These are phyloP conservation scores for Antechinus stuartii DNA, from an alignment of 2,113 vertebrate species.

Conservation along the genomic window DNA sequence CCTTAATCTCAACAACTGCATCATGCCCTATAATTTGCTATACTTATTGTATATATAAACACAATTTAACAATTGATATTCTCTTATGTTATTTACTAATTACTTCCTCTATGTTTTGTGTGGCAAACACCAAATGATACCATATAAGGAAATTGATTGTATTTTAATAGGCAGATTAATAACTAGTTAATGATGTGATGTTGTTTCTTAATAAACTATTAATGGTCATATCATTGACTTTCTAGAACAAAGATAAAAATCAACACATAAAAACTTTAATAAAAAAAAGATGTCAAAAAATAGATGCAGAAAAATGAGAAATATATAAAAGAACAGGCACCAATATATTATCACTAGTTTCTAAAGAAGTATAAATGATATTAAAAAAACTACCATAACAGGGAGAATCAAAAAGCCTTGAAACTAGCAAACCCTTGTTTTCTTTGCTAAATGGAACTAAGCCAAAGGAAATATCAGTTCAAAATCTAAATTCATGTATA, in stretches of 20 bases:
- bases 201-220: not conserved
- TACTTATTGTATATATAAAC: not conserved
- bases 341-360: not conserved
- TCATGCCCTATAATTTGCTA: not conserved
- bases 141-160: not conserved
- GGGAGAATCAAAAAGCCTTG: not conserved
- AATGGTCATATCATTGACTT: not conserved
- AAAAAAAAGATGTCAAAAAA: not conserved
- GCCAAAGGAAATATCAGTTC: not conserved
- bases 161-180: not conserved
- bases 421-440: not conserved
- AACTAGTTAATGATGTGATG: not conserved
- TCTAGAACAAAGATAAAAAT: not conserved
- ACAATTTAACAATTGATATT: not conserved
- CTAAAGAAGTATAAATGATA: not conserved
- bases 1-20: not conserved
- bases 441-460: not conserved
- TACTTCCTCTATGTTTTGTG: not conserved
- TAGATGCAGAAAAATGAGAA: not conserved
- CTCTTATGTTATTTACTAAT: not conserved
- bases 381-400: not conserved
- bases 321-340: not conserved
- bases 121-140: not conserved
- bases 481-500: not conserved
- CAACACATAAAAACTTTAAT: not conserved